Percentiles rank a stretch among this genome's conserved stretches.
Evolutionary conservation across 2,113 vertebrate genomes (phyloP).

Genomic region (Oceanites oceanicus): DNA sequence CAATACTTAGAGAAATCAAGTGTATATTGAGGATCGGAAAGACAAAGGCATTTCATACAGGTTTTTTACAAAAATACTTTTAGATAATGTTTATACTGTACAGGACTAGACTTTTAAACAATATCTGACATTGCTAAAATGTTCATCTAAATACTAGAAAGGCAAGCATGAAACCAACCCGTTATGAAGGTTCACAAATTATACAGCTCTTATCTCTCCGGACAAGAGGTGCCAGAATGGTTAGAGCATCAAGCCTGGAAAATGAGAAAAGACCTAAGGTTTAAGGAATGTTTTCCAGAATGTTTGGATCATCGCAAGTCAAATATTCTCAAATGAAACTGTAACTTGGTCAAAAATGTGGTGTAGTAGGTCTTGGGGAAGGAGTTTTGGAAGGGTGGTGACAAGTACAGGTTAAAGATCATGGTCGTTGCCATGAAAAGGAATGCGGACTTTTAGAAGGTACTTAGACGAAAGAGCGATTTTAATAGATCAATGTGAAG

Average conservation of each 20-base stretch:
- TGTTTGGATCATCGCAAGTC: background rate
- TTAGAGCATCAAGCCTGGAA: background rate
- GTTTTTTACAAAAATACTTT: conserved; percentile 64
- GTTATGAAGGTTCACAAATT: background rate
- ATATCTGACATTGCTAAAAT: conserved; percentile 57
- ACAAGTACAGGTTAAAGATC: background rate
- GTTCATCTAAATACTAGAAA: conserved; percentile 68
- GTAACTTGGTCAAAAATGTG: background rate
- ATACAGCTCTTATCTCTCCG: background rate
- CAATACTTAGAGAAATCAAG: background rate
- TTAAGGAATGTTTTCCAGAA: background rate
- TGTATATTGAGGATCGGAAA: background rate
- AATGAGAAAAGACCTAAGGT: background rate
- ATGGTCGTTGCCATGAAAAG: background rate
- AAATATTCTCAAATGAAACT: background rate
- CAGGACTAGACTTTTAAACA: background rate
- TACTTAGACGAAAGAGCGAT: background rate
- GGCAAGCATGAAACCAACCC: background rate
- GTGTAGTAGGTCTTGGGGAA: background rate
- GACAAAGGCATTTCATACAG: background rate
- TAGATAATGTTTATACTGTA: conserved; percentile 8
- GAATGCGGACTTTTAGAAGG: background rate
- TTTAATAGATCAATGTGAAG: background rate
- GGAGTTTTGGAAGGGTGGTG: background rate
- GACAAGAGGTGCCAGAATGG: background rate